Base-by-base conservation (phyloP, 2,797 vertebrate species). In the Myotis pilosus region DNA sequence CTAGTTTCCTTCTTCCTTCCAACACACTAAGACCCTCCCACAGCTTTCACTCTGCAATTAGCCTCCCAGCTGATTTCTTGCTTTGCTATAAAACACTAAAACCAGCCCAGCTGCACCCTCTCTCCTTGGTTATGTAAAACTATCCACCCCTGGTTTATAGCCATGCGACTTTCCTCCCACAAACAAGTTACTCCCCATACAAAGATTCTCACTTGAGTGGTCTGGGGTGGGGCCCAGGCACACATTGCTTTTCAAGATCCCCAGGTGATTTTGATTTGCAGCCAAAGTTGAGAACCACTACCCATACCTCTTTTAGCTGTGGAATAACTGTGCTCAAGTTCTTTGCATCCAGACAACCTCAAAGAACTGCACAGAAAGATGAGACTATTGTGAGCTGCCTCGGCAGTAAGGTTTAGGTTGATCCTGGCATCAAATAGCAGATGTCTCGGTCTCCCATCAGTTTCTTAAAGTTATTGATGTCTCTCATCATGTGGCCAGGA, bases 381-480 rank as follows among this genome's bases (percentile, higher is more conserved):
- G 20, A 53, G 75, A 44, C 44, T 55, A 6, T 12, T 5, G 36
- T 7, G 30, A 72, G 20, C 41, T 76, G 36, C 22, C 62, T 96
- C 23, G 74, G 62, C 30, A 81, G 62, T 94, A 68, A 81, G 68
- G 16, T 82, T 88, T 78, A 72, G 49, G 78, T 66, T 86, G 88
- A 83, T 90, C 49, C 69, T 92, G 78, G 88, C 78, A 87, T 95
- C 51, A 92, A 23, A 87, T 72, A 62, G 36, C 66, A 88, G 44
- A 23, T 51, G 41, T 68, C 53, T 49, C 53, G 60, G 30, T 69
- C 33, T 16, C 33, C 36, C 11, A 55, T 28, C n/a, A 89, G 88
- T 47, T 83, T 68, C 82, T 93, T 88, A 83, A 89, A 92, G 91
- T 91, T 95, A 92, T 51, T 92, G 91, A 89, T 60, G 6, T 86